Evolutionary conservation across 2,113 vertebrate species (phyloP), one percentile per base, ranked within the genome.

Genomic region (Hiodon tergisus): DNA sequence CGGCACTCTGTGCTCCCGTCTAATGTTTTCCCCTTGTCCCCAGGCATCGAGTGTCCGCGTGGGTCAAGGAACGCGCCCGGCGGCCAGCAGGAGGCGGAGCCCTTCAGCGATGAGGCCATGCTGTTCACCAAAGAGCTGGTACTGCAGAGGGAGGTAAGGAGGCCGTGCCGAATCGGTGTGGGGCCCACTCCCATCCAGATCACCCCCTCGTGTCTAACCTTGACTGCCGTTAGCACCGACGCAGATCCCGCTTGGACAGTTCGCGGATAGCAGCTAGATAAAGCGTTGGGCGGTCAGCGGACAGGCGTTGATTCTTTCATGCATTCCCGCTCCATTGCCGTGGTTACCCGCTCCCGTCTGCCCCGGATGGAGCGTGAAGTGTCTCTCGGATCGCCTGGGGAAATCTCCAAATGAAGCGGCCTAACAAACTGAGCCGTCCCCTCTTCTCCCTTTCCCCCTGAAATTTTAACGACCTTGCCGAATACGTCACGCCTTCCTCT

Each of bases 51-150:
- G 81, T 99, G 97, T 85, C 97, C 95, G 14, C 90, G 96, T 31
- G 95, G 96, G 4, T 93, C 95, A 73, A 87, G 97, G 53, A 97
- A 96, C 85, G 83, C 85, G 2, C 95, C 96, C 0, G 92, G 95
- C 58, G 88, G 93, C 65, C 78, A 91, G 51, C 94, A 96, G 83
- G 93, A 95, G 78, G 95, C 94, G 0, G 97, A 99, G 62, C 96
- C 97, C 6, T 99, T 96, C 93, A 98, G 94, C 47, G 93, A 98
- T n/a, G 95, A 98, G 80, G 97, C 97, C 79, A 91, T 86, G 4
- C 87, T 91, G 75, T 97, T 97, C 90, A 97, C 97, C 85, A 98
- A 98, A 91, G 96, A 98, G 83, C 92, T 98, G 82, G 97, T 99
- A 79, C 86, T 98, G 79, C 97, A 98, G 78, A 84, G 96, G 74